A percentile compares a stretch with the other conserved stretches of the same genome.
Evolutionary conservation across 1,140 invertebrate genomes (phyloP).

Genomic region (Drosophila parvula): DNA sequence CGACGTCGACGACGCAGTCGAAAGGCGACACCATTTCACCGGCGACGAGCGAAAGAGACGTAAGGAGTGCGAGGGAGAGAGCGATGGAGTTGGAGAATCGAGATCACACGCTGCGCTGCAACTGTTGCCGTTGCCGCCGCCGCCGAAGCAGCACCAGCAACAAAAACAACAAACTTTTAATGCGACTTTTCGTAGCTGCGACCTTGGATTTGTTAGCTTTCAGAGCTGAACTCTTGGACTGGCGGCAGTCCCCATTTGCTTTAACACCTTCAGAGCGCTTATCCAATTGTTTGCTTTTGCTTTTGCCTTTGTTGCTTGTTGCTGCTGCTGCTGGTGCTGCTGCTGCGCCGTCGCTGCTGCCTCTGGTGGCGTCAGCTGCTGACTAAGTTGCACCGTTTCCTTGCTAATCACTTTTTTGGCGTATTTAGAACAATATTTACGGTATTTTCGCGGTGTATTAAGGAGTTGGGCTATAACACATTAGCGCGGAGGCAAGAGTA

Average conservation of each 20-base stretch:
- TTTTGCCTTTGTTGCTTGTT: conserved; percentile 40
- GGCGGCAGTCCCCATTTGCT: conserved; percentile 19
- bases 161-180: conserved; percentile 20
- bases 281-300: conserved; percentile 76
- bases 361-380: conserved; percentile 28
- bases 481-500: conserved; percentile 30
- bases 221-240: conserved; percentile 29
- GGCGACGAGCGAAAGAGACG: conserved; percentile 39
- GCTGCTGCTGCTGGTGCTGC: conserved; percentile 21
- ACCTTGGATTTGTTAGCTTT: conserved; percentile 41
- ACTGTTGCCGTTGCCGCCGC: conserved; percentile 23
- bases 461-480: neutral
- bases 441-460: conserved; percentile 15
- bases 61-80: conserved; percentile 11
- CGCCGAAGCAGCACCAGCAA: conserved; percentile 3
- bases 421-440: conserved; percentile 25
- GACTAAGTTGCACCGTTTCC: neutral
- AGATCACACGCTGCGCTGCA: conserved; percentile 44
- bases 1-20: conserved; percentile 12
- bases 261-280: conserved; percentile 41
- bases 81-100: conserved; percentile 22
- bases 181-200: conserved; percentile 27
- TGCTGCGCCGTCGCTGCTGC: neutral
- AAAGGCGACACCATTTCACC: conserved; percentile 58
- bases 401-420: neutral